Conservation (phyloP, 2,888 invertebrate genomes). For the Scaeva pyrastri region DNA sequence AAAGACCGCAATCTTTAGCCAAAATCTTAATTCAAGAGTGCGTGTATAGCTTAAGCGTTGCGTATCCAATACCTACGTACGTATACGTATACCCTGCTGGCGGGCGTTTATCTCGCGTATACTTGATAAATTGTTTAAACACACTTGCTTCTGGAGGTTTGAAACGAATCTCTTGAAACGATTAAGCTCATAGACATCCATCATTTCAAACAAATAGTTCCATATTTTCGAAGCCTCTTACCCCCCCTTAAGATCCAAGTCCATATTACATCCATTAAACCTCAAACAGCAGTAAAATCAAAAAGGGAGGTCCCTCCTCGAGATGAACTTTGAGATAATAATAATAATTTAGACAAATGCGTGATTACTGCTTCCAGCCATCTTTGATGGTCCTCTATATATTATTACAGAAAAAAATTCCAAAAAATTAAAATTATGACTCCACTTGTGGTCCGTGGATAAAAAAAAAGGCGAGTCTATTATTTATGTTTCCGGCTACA, state of each 20-base stretch:
- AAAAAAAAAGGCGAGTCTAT: constrained; percentile 65
- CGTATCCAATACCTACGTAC: not conserved
- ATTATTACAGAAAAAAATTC: constrained; percentile 8
- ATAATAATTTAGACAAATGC: constrained; percentile 75
- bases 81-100: constrained; percentile 46
- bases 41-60: constrained; percentile 32
- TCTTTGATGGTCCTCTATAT: constrained; percentile 18
- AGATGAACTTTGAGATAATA: constrained; percentile 75
- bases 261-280: constrained; percentile 64
- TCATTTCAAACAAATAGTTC: constrained; percentile 55
- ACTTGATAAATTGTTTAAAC: constrained; percentile 73
- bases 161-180: constrained; percentile 71
- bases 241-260: constrained; percentile 29
- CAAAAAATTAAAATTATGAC: constrained; percentile 51
- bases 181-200: constrained; percentile 74
- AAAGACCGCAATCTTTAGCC: constrained; percentile 47
- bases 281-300: not conserved
- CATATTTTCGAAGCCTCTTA: no score
- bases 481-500: constrained; percentile 73
- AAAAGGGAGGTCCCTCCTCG: constrained; percentile 54
- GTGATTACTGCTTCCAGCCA: constrained; percentile 51
- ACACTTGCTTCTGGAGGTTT: constrained; percentile 59
- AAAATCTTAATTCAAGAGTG: constrained; percentile 64
- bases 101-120: not conserved
- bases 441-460: constrained; percentile 56